A percentile compares a stretch with the other conserved stretches of the same genome.
These are phyloP conservation scores for Hemiscyllium ocellatum DNA, from an alignment of 2,113 vertebrate genomes.

Conservation along the genomic window DNA sequence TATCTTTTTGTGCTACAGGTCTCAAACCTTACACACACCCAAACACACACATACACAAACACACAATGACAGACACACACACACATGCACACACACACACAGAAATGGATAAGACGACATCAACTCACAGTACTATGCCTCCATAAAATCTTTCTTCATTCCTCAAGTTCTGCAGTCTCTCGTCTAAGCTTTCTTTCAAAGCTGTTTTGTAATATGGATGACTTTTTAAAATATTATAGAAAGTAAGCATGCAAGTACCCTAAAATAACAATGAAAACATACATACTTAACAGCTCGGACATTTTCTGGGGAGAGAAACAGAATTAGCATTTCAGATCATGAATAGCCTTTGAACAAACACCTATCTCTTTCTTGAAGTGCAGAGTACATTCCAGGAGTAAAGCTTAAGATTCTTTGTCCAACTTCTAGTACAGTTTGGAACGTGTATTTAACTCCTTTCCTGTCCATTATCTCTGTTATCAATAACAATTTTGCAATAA, in stretches of 20 bases:
- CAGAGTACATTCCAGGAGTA: neutral
- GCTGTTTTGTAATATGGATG: neutral
- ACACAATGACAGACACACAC: no score
- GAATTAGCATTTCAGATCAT: no score
- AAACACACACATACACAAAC: no score
- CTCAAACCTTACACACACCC: no score
- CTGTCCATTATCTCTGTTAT: neutral
- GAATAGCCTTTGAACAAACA: neutral
- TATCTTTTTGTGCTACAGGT: no score
- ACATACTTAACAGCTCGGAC: no score
- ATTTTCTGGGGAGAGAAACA: no score
- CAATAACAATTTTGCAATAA: neutral
- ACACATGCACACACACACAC: neutral
- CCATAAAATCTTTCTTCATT: neutral
- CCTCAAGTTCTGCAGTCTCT: neutral
- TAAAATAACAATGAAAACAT: no score
- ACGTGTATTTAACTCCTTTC: neutral
- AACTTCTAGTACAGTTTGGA: neutral
- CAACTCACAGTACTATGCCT: neutral
- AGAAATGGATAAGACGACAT: neutral
- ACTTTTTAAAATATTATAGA: neutral
- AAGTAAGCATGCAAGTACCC: neutral
- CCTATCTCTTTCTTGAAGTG: neutral
- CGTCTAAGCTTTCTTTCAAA: neutral
- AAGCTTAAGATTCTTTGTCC: neutral